phyloP scores from a whole-genome alignment of 2,797 vertebrate genomes.

The Anguilla anguilla region DNA sequence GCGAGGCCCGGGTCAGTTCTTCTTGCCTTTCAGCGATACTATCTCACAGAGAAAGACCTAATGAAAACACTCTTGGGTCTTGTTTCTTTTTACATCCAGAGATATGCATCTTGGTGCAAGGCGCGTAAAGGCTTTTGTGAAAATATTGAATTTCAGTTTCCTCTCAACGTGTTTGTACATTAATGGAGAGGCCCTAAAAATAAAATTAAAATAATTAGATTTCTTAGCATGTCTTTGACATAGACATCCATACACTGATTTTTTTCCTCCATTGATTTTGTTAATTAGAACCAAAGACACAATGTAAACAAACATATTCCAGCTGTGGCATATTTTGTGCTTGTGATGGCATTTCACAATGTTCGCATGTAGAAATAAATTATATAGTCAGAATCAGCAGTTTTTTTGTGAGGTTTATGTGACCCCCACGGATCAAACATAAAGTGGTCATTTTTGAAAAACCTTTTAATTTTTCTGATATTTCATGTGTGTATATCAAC shows the following conservation, averaged over 20 bases:
- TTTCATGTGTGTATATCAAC: neutral
- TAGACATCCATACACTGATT: neutral
- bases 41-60: conserved; percentile 48
- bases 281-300: neutral
- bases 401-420: neutral
- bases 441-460: neutral
- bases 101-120: conserved; percentile 40
- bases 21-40: conserved; percentile 38
- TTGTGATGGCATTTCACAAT: neutral
- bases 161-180: conserved; percentile 45
- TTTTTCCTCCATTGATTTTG: neutral
- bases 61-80: conserved; percentile 59
- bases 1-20: conserved; percentile 49
- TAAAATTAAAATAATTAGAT: conserved; percentile 51
- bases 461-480: neutral
- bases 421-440: neutral
- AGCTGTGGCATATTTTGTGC: neutral
- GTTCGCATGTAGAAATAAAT: neutral
- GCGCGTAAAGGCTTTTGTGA: conserved; percentile 40
- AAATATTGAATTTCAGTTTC: conserved; percentile 56
- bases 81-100: conserved; percentile 46
- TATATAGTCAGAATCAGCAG: neutral
- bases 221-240: conserved; percentile 45
- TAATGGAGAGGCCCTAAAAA: conserved; percentile 45
- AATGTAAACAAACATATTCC: neutral